These are phyloP conservation scores for Simalia tracyae DNA, from an alignment of 2,797 vertebrate species.

Conservation along the genomic window DNA sequence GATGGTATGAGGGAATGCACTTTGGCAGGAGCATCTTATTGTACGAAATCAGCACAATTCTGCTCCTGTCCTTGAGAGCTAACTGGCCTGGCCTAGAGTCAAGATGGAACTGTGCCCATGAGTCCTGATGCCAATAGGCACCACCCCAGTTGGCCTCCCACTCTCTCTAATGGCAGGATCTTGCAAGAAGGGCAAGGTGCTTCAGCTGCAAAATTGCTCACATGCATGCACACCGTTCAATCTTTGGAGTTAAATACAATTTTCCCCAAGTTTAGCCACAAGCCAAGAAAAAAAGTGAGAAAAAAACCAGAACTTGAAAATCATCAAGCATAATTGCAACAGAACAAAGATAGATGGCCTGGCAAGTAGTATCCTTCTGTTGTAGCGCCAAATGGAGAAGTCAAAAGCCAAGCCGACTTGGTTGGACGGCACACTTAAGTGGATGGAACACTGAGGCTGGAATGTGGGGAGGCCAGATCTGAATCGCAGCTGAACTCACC, in stretches of 20 bases:
- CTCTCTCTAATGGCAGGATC: background rate
- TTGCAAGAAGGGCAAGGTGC: background rate
- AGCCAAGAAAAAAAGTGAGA: background rate
- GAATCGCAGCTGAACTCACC: background rate
- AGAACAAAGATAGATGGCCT: constrained; percentile 19
- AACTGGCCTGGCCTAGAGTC: constrained; percentile 2
- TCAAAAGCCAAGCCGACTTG: background rate
- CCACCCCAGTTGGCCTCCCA: background rate
- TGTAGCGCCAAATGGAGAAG: background rate
- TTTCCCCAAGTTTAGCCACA: background rate
- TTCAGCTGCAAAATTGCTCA: background rate
- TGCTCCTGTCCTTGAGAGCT: constrained; percentile 19
- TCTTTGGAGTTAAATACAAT: background rate
- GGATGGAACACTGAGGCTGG: no score
- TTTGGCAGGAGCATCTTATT: background rate
- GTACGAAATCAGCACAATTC: constrained; percentile 10
- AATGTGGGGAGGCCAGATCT: background rate
- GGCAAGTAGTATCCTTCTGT: background rate
- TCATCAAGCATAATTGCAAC: constrained; percentile 16
- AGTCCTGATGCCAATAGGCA: background rate
- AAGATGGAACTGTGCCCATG: constrained; percentile 2
- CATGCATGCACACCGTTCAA: background rate
- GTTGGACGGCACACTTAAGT: background rate
- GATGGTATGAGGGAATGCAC: background rate
- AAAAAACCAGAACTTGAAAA: background rate